Percentiles rank a stretch among this genome's conserved stretches.
Evolutionary conservation across 1,140 invertebrate species (phyloP).

Genomic region (Tetramorium parvispinum): DNA sequence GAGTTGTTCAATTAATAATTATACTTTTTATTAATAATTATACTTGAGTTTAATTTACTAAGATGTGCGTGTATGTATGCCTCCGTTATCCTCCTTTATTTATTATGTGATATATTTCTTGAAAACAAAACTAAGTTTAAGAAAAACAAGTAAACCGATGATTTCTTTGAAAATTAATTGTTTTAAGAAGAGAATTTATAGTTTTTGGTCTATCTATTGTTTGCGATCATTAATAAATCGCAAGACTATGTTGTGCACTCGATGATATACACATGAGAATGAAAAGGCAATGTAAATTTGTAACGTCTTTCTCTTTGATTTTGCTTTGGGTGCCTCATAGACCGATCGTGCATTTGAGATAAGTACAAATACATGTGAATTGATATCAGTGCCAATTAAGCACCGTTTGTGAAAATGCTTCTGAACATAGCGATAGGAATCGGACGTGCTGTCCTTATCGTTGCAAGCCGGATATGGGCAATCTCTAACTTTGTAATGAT

Average conservation of each 20-base stretch:
- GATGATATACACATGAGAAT: neutral
- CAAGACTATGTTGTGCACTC: neutral
- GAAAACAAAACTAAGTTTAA: neutral
- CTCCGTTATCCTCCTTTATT: neutral
- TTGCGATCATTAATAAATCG: neutral
- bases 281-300: neutral
- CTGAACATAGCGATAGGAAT: constrained; percentile 38
- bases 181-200: neutral
- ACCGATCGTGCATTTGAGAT: neutral
- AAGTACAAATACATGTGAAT: constrained; percentile 7
- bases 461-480: constrained; percentile 48
- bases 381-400: constrained; percentile 66
- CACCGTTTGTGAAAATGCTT: constrained; percentile 28
- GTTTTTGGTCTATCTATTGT: neutral
- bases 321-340: neutral
- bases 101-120: neutral
- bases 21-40: constrained; percentile 23
- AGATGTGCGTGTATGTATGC: neutral
- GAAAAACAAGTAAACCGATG: neutral
- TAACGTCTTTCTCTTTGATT: neutral
- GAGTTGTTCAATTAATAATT: constrained; percentile 36
- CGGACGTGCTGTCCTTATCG: constrained; percentile 45
- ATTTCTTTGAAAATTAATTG: neutral
- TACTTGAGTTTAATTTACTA: neutral
- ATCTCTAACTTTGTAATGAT: constrained; percentile 44